phyloP scores from a whole-genome alignment of 2,888 invertebrate genomes.

The Xestobium rufovillosum region DNA sequence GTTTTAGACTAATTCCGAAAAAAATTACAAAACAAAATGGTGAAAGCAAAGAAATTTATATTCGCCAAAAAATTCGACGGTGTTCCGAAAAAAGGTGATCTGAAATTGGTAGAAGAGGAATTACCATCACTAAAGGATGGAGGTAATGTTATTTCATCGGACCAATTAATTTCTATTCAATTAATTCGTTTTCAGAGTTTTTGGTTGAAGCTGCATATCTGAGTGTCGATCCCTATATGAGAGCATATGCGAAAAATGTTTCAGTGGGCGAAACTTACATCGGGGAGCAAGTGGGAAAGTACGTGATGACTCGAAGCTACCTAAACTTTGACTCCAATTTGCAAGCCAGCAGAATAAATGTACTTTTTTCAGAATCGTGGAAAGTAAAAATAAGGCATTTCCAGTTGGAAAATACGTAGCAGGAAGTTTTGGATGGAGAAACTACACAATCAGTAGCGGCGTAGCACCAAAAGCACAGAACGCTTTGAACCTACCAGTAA shows the following conservation, averaged over 20 bases:
- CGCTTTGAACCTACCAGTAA: constrained; percentile 38
- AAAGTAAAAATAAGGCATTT: constrained; percentile 55
- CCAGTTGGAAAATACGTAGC: constrained; percentile 33
- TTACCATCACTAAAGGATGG: constrained; percentile 56
- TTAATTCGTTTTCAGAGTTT: constrained; percentile 29
- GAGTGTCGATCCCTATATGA: constrained; percentile 1
- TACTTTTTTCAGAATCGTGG: constrained; percentile 50
- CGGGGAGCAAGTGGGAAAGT: constrained; percentile 1
- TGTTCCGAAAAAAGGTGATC: constrained; percentile 54
- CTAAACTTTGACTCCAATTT: too few species aligned
- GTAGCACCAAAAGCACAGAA: too few species aligned
- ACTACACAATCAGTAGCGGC: constrained; percentile 48
- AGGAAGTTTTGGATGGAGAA: constrained; percentile 43
- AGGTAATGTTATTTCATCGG: too few species aligned
- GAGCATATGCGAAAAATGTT: neutral
- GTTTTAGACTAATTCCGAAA: too few species aligned
- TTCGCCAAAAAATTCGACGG: constrained; percentile 57
- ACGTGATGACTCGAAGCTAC: too few species aligned
- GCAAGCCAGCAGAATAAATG: neutral
- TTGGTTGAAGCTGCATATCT: neutral
- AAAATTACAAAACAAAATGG: too few species aligned
- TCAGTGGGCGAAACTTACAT: neutral
- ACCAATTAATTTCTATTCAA: too few species aligned
- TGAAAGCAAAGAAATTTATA: constrained; percentile 55
- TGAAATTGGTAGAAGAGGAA: constrained; percentile 57